Conservation (phyloP, 2,113 vertebrate genomes). For the Falcunculus frontatus region DNA sequence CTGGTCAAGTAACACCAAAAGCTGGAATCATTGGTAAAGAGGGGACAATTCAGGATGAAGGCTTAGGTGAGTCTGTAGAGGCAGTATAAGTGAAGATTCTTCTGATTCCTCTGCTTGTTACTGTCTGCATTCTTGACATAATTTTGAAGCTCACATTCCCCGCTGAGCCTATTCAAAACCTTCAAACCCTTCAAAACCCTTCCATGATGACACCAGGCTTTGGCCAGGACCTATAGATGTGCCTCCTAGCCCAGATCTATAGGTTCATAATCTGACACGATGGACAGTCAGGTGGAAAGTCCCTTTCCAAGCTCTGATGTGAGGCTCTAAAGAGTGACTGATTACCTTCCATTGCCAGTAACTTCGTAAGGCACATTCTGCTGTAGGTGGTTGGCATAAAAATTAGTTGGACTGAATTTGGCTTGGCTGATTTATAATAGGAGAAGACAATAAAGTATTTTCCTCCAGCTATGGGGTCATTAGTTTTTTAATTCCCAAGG, state of each 20-base stretch:
- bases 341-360: background rate
- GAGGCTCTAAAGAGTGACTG: background rate
- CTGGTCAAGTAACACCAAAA: background rate
- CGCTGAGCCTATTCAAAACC: background rate
- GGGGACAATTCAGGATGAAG: background rate
- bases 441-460: slow-evolving; percentile 10
- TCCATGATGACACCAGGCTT: background rate
- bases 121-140: background rate
- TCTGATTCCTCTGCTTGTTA: background rate
- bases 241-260: background rate
- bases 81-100: background rate
- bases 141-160: background rate
- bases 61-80: background rate
- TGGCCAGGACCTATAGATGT: background rate
- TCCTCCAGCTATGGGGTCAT: background rate
- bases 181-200: background rate
- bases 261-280: background rate
- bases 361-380: background rate
- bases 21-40: background rate
- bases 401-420: background rate
- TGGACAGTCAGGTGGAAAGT: background rate
- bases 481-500: slow-evolving; percentile 36
- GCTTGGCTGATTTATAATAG: slow-evolving; percentile 1
- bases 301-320: background rate
- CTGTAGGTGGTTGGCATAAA: background rate